Evolutionary conservation across 2,888 invertebrate species (phyloP).

Genomic region (Bimastos eiseni): DNA sequence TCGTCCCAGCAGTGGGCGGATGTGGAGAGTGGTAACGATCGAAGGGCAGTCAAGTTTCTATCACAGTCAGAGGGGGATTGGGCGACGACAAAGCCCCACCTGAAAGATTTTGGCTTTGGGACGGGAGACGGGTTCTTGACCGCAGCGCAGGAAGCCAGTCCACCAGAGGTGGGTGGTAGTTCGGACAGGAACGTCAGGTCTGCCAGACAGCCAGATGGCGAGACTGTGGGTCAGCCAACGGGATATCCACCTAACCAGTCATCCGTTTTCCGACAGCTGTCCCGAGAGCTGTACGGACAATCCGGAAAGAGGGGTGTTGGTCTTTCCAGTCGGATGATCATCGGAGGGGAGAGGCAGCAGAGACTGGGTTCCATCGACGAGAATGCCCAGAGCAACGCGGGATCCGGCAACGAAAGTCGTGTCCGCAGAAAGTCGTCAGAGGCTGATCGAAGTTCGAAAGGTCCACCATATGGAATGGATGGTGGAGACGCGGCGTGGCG

Average conservation of each 20-base stretch:
- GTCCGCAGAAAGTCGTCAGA: slow-evolving; percentile 1
- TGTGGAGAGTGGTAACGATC: neutral
- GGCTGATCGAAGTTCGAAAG: neutral
- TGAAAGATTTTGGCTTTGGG: neutral
- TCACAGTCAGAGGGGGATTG: neutral
- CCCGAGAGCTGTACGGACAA: neutral
- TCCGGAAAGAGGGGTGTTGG: neutral
- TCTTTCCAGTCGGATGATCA: neutral
- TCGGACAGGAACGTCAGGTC: neutral
- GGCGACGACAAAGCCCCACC: neutral
- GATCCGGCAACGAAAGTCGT: neutral
- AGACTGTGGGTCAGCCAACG: neutral
- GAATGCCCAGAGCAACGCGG: neutral
- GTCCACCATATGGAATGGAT: neutral
- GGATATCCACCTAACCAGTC: neutral
- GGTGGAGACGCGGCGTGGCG: neutral
- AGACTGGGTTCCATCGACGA: slow-evolving; percentile 2
- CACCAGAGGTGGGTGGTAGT: neutral
- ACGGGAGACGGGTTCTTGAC: neutral
- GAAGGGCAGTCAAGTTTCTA: neutral
- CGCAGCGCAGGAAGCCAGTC: neutral
- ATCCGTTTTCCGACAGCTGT: neutral
- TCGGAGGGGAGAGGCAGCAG: neutral
- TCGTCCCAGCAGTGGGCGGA: neutral
- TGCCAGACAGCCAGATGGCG: neutral